Conservation (phyloP, 2,113 vertebrate genomes). For the Alligator sinensis region DNA sequence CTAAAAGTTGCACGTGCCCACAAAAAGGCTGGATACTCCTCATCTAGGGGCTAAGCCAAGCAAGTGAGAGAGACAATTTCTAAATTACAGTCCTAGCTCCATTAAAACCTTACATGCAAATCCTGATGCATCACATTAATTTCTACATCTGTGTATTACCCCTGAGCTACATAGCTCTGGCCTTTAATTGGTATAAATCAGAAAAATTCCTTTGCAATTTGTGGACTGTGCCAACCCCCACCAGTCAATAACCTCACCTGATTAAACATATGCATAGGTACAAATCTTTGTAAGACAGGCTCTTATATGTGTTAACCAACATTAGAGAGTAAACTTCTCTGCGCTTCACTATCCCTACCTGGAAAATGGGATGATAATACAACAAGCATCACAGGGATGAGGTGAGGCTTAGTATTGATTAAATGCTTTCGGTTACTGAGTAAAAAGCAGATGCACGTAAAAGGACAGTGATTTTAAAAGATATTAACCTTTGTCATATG, state of each 20-base stretch:
- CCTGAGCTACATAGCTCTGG: background rate
- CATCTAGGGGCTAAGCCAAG: background rate
- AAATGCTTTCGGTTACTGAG: background rate
- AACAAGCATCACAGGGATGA: background rate
- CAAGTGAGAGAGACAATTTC: background rate
- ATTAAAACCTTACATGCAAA: background rate
- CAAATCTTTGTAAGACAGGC: background rate
- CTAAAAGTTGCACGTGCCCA: too few relatives aligned
- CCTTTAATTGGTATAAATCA: background rate
- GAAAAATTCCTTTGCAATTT: background rate
- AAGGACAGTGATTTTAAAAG: constrained; percentile 18
- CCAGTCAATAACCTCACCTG: background rate
- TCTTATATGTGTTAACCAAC: background rate
- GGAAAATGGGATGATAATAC: background rate
- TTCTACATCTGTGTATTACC: background rate
- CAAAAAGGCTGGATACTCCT: too few relatives aligned
- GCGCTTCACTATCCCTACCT: background rate
- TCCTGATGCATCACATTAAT: background rate
- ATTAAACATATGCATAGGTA: background rate
- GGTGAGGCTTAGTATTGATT: background rate
- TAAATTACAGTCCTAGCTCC: background rate
- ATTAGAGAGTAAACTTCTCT: background rate
- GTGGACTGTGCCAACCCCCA: background rate
- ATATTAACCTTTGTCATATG: background rate
- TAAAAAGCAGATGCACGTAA: background rate